These are phyloP conservation scores for Trichacis sp. DNA, from an alignment of 2,888 invertebrate genomes.

Conservation along the genomic window DNA sequence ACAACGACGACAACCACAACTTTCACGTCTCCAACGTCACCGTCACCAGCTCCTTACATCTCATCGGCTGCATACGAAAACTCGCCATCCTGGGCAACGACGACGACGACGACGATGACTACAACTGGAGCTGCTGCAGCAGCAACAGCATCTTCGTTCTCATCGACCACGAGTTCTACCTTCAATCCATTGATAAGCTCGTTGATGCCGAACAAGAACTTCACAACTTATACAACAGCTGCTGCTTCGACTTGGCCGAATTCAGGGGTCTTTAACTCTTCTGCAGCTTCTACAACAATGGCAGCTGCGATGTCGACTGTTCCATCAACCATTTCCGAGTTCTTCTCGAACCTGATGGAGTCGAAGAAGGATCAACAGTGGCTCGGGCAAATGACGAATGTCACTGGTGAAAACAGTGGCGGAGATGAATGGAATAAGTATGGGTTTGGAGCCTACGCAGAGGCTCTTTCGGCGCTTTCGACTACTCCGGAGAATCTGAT, in stretches of 20 bases:
- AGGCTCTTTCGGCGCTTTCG: slow-evolving; percentile 52
- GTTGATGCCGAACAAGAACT: slow-evolving; percentile 51
- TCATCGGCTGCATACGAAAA: not conserved
- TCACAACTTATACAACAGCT: slow-evolving; percentile 65
- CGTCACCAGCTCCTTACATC: not conserved
- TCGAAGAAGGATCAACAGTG: slow-evolving; percentile 52
- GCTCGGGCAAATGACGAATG: slow-evolving; percentile 65
- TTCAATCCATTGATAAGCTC: slow-evolving; percentile 56
- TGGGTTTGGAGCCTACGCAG: slow-evolving; percentile 59
- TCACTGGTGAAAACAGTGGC: slow-evolving; percentile 45
- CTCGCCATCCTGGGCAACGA: slow-evolving; percentile 35
- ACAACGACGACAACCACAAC: slow-evolving; percentile 67
- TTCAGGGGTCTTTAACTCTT: slow-evolving; percentile 46
- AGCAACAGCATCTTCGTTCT: slow-evolving; percentile 68
- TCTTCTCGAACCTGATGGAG: slow-evolving; percentile 67
- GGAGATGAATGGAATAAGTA: slow-evolving; percentile 54
- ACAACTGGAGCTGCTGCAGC: slow-evolving; percentile 67
- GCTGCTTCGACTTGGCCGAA: slow-evolving; percentile 52
- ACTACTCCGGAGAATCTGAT: slow-evolving; percentile 49
- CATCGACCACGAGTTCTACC: not conserved
- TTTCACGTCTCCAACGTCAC: slow-evolving; percentile 28
- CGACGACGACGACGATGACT: slow-evolving; percentile 52
- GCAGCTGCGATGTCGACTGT: slow-evolving; percentile 60
- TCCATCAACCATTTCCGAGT: slow-evolving; percentile 71
- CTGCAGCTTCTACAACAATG: slow-evolving; percentile 66